Conservation (phyloP, 2,888 invertebrate species). For the Mechanitis mazaeus region DNA sequence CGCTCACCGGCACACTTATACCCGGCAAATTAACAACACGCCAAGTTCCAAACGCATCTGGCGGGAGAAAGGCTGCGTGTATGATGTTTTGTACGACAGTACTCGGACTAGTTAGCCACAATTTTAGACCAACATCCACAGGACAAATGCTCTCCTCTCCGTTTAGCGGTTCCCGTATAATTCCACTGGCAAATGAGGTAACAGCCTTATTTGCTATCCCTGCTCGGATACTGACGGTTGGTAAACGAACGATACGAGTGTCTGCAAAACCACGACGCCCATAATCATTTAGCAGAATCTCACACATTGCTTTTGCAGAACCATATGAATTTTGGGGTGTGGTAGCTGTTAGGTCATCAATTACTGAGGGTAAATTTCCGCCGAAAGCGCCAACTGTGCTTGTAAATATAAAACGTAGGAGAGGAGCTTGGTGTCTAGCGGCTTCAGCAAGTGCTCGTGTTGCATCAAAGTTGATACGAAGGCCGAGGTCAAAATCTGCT, state of each 20-base stretch:
- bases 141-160: slow-evolving; percentile 47
- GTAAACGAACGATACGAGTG: slow-evolving; percentile 53
- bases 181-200: slow-evolving; percentile 63
- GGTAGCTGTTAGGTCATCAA: slow-evolving; percentile 49
- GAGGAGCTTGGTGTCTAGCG: slow-evolving; percentile 41
- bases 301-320: slow-evolving; percentile 58
- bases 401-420: slow-evolving; percentile 49
- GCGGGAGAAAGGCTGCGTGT: slow-evolving; percentile 44
- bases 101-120: slow-evolving; percentile 57
- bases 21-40: slow-evolving; percentile 57
- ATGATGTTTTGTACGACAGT: slow-evolving; percentile 50
- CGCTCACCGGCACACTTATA: slow-evolving; percentile 45
- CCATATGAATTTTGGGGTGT: slow-evolving; percentile 63
- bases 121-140: slow-evolving; percentile 42
- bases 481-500: slow-evolving; percentile 56
- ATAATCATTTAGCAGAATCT: slow-evolving; percentile 59
- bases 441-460: slow-evolving; percentile 55
- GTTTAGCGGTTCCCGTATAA: slow-evolving; percentile 59
- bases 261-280: slow-evolving; percentile 57
- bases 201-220: slow-evolving; percentile 59
- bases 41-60: slow-evolving; percentile 41
- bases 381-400: slow-evolving; percentile 60
- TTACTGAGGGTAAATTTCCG: slow-evolving; percentile 43
- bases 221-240: slow-evolving; percentile 60
- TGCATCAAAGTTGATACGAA: slow-evolving; percentile 58